phyloP scores from a whole-genome alignment of 2,797 vertebrate genomes.

The Champsocephalus gunnari region DNA sequence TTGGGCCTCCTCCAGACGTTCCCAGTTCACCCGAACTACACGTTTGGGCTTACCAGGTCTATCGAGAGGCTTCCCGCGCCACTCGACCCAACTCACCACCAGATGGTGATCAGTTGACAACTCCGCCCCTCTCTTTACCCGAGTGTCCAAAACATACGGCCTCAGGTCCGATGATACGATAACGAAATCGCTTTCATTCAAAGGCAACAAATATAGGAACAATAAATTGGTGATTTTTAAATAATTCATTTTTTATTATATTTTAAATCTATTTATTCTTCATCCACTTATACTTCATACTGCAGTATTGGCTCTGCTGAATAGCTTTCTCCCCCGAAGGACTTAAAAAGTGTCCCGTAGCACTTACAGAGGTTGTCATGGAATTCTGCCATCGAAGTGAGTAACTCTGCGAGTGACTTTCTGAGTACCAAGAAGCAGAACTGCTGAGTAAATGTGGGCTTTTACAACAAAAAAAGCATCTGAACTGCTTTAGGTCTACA shows the following conservation, averaged over 20 bases:
- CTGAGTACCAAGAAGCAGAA: conserved; percentile 1
- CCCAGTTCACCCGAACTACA: no score
- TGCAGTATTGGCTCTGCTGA: background rate
- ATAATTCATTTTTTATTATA: conserved; percentile 38
- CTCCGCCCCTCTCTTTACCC: no score
- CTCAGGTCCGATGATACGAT: no score
- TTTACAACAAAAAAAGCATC: conserved; percentile 4
- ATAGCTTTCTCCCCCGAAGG: conserved; percentile 5
- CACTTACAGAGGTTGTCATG: conserved; percentile 16
- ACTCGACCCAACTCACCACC: no score
- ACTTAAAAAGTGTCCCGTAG: conserved; percentile 4
- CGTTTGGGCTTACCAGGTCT: no score
- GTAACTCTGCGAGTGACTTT: conserved; percentile 8
- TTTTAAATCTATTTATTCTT: conserved; percentile 32
- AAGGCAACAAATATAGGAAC: conserved; percentile 29
- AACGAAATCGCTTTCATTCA: conserved; percentile 32
- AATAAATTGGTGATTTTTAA: conserved; percentile 36
- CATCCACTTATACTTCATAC: conserved; percentile 3
- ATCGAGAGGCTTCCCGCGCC: no score
- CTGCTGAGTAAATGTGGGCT: conserved; percentile 16
- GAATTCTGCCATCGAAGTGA: conserved; percentile 22
- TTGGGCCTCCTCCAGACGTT: no score
- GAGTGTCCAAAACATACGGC: no score
- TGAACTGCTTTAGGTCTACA: background rate
- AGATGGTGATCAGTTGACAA: no score